Conservation (phyloP, 2,113 vertebrate genomes). For the Balaeniceps rex region DNA sequence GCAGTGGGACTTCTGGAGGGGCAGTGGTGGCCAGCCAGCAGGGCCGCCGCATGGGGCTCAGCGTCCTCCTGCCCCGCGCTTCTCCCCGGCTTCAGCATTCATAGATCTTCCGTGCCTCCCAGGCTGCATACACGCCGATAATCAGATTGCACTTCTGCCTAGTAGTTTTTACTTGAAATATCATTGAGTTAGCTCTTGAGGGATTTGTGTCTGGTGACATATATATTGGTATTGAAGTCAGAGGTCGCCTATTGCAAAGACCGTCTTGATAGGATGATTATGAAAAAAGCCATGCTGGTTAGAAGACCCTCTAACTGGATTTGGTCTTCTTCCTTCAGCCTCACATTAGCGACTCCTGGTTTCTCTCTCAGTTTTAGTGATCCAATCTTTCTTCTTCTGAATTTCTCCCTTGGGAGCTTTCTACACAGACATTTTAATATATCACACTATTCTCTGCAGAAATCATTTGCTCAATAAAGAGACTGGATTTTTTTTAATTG, state of each 20-base stretch:
- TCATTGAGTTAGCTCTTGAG: slow-evolving; percentile 56
- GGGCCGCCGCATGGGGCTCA: fast-evolving
- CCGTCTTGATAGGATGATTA: slow-evolving; percentile 41
- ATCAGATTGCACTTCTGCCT: slow-evolving; percentile 17
- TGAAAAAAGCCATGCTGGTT: slow-evolving; percentile 29
- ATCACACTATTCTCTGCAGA: slow-evolving; percentile 32
- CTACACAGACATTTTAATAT: slow-evolving; percentile 31
- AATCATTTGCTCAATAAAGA: slow-evolving; percentile 46
- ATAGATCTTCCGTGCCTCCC: background rate
- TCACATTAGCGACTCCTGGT: slow-evolving; percentile 16
- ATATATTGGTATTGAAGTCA: slow-evolving; percentile 43
- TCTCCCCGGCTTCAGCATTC: background rate
- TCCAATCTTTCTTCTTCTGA: slow-evolving; percentile 47
- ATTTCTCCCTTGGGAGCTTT: slow-evolving; percentile 48
- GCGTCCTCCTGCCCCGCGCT: background rate
- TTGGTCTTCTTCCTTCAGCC: background rate
- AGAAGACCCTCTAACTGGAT: slow-evolving; percentile 52
- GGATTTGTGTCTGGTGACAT: slow-evolving; percentile 60
- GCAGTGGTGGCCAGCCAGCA: background rate
- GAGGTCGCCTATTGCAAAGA: slow-evolving; percentile 32
- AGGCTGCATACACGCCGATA: background rate
- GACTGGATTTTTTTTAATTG: slow-evolving; percentile 6
- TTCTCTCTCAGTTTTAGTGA: slow-evolving; percentile 52
- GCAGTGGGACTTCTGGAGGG: no score
- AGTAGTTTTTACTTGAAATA: slow-evolving; percentile 31